Percentiles rank a stretch among this genome's conserved stretches.
Evolutionary conservation across 2,113 vertebrate genomes (phyloP).

Genomic region (Amphilophus citrinellus): DNA sequence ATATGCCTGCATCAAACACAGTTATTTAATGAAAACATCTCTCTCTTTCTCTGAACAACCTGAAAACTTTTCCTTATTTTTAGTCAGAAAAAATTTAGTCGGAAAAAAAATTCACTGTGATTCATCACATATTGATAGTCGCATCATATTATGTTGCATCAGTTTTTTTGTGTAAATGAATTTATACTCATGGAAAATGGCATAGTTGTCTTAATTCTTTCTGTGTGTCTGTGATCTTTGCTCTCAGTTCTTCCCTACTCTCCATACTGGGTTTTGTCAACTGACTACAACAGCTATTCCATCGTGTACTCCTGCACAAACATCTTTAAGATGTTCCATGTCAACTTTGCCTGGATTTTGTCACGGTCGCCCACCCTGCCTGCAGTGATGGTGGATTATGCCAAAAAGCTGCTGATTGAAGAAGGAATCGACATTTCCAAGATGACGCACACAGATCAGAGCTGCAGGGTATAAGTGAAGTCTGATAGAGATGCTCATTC

Average conservation of each 20-base stretch:
- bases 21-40: not conserved
- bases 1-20: not conserved
- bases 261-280: not conserved
- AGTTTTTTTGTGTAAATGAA: too few species aligned
- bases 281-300: not conserved
- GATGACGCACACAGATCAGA: not conserved
- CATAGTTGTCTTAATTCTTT: not conserved
- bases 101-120: too few species aligned
- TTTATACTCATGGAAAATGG: not conserved
- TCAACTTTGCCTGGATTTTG: not conserved
- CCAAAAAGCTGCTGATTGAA: not conserved
- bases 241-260: not conserved
- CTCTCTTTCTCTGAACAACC: not conserved
- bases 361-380: not conserved
- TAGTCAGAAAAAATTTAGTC: too few species aligned
- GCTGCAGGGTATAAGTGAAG: not conserved
- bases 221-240: not conserved
- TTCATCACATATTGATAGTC: too few species aligned
- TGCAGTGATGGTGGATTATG: not conserved
- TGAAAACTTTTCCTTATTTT: too few species aligned
- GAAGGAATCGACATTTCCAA: not conserved
- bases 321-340: not conserved
- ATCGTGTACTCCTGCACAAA: not conserved
- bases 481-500: not conserved
- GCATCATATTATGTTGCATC: too few species aligned